A percentile compares a stretch with the other conserved stretches of the same genome.
phyloP scores from a whole-genome alignment of 2,113 vertebrate genomes.

The Empidonax alnorum region DNA sequence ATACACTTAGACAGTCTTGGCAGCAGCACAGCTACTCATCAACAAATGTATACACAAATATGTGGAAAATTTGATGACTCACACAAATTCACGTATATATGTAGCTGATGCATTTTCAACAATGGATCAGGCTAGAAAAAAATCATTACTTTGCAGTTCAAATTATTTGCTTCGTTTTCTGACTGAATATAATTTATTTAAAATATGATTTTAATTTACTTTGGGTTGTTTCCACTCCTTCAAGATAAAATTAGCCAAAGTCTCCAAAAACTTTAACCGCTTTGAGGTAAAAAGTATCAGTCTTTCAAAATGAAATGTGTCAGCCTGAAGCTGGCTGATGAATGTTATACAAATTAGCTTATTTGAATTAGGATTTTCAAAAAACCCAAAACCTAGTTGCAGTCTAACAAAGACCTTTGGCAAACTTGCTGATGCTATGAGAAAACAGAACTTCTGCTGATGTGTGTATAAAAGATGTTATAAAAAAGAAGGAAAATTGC shows the following conservation, averaged over 20 bases:
- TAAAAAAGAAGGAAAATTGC: background rate
- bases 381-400: background rate
- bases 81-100: background rate
- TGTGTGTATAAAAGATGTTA: background rate
- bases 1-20: background rate
- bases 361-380: background rate
- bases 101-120: background rate
- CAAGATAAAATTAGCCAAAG: background rate
- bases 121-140: background rate
- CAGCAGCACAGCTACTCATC: background rate
- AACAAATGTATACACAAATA: background rate
- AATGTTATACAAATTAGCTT: background rate
- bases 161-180: background rate
- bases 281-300: background rate
- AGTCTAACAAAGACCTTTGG: background rate
- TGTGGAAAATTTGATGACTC: conserved; percentile 4
- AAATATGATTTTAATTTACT: background rate
- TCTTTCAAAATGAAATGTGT: background rate
- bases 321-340: background rate
- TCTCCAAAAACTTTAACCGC: background rate
- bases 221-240: background rate
- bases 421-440: background rate
- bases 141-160: background rate
- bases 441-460: conserved; percentile 4
- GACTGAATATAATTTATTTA: background rate